phyloP scores from a whole-genome alignment of 2,888 invertebrate genomes.

The Stictocephala bisonia region DNA sequence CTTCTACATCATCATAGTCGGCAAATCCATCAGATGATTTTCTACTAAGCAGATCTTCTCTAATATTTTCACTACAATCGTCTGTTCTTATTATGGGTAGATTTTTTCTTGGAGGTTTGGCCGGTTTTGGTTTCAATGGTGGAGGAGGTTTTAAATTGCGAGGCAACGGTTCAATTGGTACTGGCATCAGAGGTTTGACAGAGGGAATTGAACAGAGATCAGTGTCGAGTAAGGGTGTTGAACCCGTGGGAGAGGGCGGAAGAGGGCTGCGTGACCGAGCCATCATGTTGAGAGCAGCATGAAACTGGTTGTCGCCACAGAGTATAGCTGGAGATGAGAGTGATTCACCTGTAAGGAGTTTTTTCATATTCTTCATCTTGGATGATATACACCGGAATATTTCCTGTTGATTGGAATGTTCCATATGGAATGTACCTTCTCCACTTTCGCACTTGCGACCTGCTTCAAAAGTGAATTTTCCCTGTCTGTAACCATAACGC shows the following conservation, averaged over 20 bases:
- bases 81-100: constrained; percentile 17
- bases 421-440: constrained; percentile 83
- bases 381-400: constrained; percentile 83
- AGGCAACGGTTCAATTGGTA: constrained; percentile 43
- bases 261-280: constrained; percentile 85
- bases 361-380: constrained; percentile 90
- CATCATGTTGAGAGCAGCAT: constrained; percentile 80
- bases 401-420: constrained; percentile 85
- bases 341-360: constrained; percentile 78
- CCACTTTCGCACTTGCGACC: constrained; percentile 88
- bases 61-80: constrained; percentile 12
- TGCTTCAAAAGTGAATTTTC: constrained; percentile 89
- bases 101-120: constrained; percentile 73
- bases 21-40: constrained; percentile 45
- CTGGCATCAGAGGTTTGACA: constrained; percentile 53
- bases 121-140: constrained; percentile 71
- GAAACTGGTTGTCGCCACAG: constrained; percentile 80
- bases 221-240: constrained; percentile 65
- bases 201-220: constrained; percentile 62
- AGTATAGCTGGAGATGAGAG: constrained; percentile 64
- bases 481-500: constrained; percentile 86
- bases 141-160: constrained; percentile 63
- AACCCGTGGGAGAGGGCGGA: constrained; percentile 73
- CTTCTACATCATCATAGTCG: constrained; percentile 80
- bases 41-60: not conserved